phyloP scores from a whole-genome alignment of 2,797 vertebrate genomes.

The Sarcophilus harrisii region DNA sequence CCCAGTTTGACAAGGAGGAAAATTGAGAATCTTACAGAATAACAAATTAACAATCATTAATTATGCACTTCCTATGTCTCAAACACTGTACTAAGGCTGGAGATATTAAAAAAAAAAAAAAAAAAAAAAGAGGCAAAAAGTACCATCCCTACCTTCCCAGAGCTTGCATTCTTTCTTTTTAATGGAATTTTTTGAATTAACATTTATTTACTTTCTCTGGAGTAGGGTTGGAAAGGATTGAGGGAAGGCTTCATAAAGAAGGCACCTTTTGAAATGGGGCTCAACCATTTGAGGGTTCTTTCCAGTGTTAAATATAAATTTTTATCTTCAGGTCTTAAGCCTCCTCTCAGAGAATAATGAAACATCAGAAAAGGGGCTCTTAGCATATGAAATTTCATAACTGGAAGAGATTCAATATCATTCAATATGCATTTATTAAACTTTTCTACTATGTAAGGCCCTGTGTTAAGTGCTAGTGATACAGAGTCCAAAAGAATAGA shows the following conservation, averaged over 20 bases:
- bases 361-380: neutral
- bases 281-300: neutral
- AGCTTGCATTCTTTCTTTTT: neutral
- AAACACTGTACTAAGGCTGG: neutral
- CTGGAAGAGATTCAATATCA: neutral
- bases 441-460: neutral
- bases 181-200: neutral
- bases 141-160: neutral
- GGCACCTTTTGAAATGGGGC: neutral
- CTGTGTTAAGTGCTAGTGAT: neutral
- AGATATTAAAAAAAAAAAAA: neutral
- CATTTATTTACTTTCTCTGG: neutral
- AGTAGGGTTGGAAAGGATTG: neutral
- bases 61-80: neutral
- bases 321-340: neutral
- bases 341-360: neutral
- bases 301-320: neutral
- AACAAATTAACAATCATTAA: neutral
- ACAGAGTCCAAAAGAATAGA: neutral
- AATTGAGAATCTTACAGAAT: neutral
- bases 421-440: neutral
- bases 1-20: neutral
- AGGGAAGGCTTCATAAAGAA: neutral
- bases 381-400: neutral
- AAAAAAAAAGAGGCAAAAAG: neutral